Evolutionary conservation across 2,113 vertebrate species (phyloP), one percentile per base, ranked within the genome.

Genomic region (Neopipo cinnamomea): DNA sequence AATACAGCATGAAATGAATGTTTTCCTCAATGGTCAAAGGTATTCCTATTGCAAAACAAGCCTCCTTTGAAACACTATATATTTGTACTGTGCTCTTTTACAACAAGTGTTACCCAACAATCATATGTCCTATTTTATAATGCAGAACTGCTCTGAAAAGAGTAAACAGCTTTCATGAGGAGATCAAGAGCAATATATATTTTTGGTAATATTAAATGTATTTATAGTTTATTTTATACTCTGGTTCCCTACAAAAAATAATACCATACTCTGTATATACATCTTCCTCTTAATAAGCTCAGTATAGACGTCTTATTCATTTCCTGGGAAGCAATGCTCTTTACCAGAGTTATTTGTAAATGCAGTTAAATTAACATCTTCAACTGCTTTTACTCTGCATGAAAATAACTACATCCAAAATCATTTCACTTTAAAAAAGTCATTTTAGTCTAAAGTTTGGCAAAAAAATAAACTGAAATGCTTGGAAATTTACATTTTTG

Each of bases 401-500:
- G 91, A 96, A 96, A 97, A 95, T 95, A 96, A 96, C 93, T 96
- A 61, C 50, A 94, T 85, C 53, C 85, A 93, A 92, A 93, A 95
- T 91, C 47, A 59, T 93, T 96, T 90, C 76, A 68, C 92, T 96
- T 97, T 72, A 70, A 96, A 97, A 94, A 74, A 95, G 91, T 91
- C 85, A 76, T 98, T 98, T 97, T 97, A 97, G 97, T 97, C 96
- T 97, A 94, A 97, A 98, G 96, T 97, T 98, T 98, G 97, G 97
- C 97, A 98, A 98, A 98, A 97, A 97, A 97, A 96, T 97, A 97
- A 97, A 97, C 96, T 97, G 97, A 98, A 98, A 98, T 97, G 97
- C 97, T 96, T 95, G 73, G 93, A 96, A 97, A 97, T 98, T 98
- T 98, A 98, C 98, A 98, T 98, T 98, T 98, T 98, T 98, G 97